Evolutionary conservation across 2,888 invertebrate genomes (phyloP).

Genomic region (Erannis defoliaria): DNA sequence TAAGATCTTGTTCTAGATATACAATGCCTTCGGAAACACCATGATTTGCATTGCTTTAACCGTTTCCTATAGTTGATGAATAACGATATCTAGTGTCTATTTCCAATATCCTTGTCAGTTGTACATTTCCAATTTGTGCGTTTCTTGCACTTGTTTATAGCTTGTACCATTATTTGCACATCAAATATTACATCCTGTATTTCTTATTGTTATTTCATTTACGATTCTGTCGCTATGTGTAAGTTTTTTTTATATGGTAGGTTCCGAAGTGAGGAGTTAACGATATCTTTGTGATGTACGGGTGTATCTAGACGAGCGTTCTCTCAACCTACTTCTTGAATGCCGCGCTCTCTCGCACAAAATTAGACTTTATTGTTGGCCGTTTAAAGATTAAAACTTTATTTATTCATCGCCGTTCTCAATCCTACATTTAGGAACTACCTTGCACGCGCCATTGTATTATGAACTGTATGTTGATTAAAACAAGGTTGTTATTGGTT

Average conservation of each 20-base stretch:
- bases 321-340: slow-evolving; percentile 85
- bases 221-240: not conserved
- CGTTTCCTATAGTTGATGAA: slow-evolving; percentile 41
- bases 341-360: slow-evolving; percentile 68
- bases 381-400: slow-evolving; percentile 72
- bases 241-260: slow-evolving; percentile 14
- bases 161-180: not conserved
- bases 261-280: slow-evolving; percentile 69
- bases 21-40: slow-evolving; percentile 45
- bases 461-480: slow-evolving; percentile 63
- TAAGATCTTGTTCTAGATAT: slow-evolving; percentile 49
- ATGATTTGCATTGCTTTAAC: slow-evolving; percentile 35
- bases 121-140: slow-evolving; percentile 3
- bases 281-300: slow-evolving; percentile 80
- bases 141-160: not conserved
- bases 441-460: slow-evolving; percentile 61
- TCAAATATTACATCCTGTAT: not conserved
- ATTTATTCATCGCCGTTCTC: slow-evolving; percentile 70
- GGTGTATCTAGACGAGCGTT: slow-evolving; percentile 79
- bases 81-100: slow-evolving; percentile 34
- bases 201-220: not conserved
- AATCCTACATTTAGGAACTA: slow-evolving; percentile 82
- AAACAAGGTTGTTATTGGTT: slow-evolving; percentile 60
- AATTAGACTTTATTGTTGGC: slow-evolving; percentile 70
- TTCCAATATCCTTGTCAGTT: slow-evolving; percentile 12